Conservation (phyloP, 2,888 invertebrate species). For the Seira musarum region DNA sequence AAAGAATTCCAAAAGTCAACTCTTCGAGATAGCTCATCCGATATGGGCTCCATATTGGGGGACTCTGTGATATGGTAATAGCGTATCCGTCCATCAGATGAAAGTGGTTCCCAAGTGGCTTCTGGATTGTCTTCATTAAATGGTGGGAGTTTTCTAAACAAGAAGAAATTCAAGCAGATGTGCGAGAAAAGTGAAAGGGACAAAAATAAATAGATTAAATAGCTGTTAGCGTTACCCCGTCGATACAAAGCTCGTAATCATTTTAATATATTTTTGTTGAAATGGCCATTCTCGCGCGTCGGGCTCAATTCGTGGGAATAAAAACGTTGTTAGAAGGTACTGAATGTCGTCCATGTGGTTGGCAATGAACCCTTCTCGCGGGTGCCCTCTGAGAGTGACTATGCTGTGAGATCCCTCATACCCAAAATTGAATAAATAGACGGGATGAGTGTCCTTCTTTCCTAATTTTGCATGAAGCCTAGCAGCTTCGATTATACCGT, state of each 20-base stretch:
- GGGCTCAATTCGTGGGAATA: conserved; percentile 45
- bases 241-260: conserved; percentile 47
- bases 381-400: conserved; percentile 52
- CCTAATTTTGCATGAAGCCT: conserved; percentile 47
- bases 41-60: conserved; percentile 46
- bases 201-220: no score
- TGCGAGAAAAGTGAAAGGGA: no score
- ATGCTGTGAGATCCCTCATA: conserved; percentile 56
- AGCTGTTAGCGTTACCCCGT: conserved; percentile 40
- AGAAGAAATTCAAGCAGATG: no score
- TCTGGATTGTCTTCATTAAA: conserved; percentile 33
- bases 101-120: conserved; percentile 45
- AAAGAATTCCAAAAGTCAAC: conserved; percentile 59
- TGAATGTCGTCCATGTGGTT: conserved; percentile 65
- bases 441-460: conserved; percentile 32
- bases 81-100: conserved; percentile 35
- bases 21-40: conserved; percentile 27
- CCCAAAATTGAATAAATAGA: conserved; percentile 54
- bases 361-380: conserved; percentile 52
- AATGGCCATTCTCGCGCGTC: conserved; percentile 45
- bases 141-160: conserved; percentile 51
- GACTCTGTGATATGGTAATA: conserved; percentile 53
- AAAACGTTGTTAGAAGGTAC: conserved; percentile 47
- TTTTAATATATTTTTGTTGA: conserved; percentile 48
- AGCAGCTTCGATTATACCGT: conserved; percentile 52